Evolutionary conservation across 30 jellyfish, hydroid and myxozoan species (phyloP).

Genomic region (Aurelia sp.): DNA sequence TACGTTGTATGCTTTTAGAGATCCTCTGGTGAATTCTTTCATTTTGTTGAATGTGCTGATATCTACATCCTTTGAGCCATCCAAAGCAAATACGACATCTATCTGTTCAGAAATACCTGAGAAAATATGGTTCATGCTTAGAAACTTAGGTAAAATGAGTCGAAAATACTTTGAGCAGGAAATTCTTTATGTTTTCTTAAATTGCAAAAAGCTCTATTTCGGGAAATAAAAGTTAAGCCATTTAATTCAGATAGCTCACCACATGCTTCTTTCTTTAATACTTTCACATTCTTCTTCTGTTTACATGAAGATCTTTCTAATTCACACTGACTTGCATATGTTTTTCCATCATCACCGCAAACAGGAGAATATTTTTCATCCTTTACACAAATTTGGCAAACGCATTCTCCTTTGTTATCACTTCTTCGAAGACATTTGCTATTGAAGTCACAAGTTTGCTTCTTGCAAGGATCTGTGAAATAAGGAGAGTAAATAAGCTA

Average conservation of each 20-base stretch:
- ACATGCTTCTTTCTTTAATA: conserved; percentile 27
- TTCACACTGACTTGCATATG: conserved; percentile 76
- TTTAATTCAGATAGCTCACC: conserved; percentile 17
- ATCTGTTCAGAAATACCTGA: conserved; percentile 54
- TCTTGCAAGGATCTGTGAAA: conserved; percentile 68
- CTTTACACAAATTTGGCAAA: conserved; percentile 44
- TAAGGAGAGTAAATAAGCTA: too few species aligned
- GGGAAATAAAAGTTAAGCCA: too few species aligned
- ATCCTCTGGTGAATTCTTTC: conserved; percentile 63
- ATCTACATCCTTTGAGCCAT: conserved; percentile 65
- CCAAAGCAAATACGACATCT: conserved; percentile 88
- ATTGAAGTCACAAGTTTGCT: conserved; percentile 27
- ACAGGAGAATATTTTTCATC: conserved; percentile 35
- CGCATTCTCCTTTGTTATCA: conserved; percentile 52
- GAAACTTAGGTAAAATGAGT: too few species aligned
- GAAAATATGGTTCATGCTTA: too few species aligned
- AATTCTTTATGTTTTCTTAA: too few species aligned
- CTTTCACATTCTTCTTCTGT: conserved; percentile 6
- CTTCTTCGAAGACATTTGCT: conserved; percentile 21
- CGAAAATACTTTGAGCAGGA: too few species aligned
- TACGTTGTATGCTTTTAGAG: conserved; percentile 46
- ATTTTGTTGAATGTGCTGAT: conserved; percentile 24
- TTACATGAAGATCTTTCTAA: conserved; percentile 31
- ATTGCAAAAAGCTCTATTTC: too few species aligned
- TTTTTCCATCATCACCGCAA: conserved; percentile 80